Percentiles rank a stretch among this genome's conserved stretches.
These are phyloP conservation scores for Leucophora obtusa DNA, from an alignment of 2,888 invertebrate genomes.

Conservation along the genomic window DNA sequence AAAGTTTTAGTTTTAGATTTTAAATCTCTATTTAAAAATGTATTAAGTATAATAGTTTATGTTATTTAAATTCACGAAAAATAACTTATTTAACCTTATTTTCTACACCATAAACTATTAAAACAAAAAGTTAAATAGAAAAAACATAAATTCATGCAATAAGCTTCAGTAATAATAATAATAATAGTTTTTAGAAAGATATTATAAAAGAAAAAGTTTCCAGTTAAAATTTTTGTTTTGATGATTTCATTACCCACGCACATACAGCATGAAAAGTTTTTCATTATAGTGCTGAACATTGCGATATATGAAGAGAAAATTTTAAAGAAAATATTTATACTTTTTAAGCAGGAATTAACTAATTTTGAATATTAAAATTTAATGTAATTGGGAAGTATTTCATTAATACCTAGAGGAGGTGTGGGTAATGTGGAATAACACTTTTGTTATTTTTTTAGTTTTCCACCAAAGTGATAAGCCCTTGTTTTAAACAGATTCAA, in stretches of 20 bases:
- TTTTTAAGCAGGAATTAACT: too few relatives aligned
- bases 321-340: too few relatives aligned
- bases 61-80: background rate
- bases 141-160: conserved; percentile 1
- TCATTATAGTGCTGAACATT: background rate
- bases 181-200: conserved; percentile 25
- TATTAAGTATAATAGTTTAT: background rate
- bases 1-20: background rate
- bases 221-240: conserved; percentile 24
- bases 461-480: too few relatives aligned
- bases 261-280: conserved; percentile 2
- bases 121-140: background rate
- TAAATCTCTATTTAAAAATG: background rate
- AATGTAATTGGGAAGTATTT: too few relatives aligned
- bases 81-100: conserved; percentile 22
- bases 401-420: too few relatives aligned
- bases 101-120: background rate
- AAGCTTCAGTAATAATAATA: conserved; percentile 38
- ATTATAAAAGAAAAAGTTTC: conserved; percentile 37
- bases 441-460: too few relatives aligned
- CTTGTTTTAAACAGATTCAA: too few relatives aligned
- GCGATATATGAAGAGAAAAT: background rate
- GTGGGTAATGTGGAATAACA: too few relatives aligned
- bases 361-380: too few relatives aligned
- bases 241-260: conserved; percentile 24